A percentile compares a stretch with the other conserved stretches of the same genome.
These are phyloP conservation scores for Hoplodrina blanda DNA, from an alignment of 2,888 invertebrate species.

Conservation along the genomic window DNA sequence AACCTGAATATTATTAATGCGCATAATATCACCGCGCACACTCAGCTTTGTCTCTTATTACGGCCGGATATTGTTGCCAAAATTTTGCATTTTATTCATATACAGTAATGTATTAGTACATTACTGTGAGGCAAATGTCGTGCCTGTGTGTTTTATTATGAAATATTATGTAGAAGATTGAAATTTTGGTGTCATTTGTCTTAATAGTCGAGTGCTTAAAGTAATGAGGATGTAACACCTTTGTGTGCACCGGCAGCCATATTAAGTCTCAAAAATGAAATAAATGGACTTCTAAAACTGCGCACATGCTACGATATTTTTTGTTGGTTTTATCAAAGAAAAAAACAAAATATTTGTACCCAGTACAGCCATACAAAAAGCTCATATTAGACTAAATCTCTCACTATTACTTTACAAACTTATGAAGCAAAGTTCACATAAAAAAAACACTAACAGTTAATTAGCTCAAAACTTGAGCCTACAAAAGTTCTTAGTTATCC, in stretches of 20 bases:
- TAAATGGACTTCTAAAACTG: background rate
- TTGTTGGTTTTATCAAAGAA: background rate
- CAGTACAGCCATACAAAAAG: background rate
- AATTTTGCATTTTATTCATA: conserved; percentile 73
- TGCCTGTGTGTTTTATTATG: conserved; percentile 36
- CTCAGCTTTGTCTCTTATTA: conserved; percentile 71
- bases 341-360: background rate
- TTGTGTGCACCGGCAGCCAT: background rate
- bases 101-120: conserved; percentile 61
- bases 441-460: conserved; percentile 36
- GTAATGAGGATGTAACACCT: conserved; percentile 1
- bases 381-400: background rate
- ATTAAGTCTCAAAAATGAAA: background rate
- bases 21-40: conserved; percentile 70
- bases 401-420: background rate
- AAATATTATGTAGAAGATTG: conserved; percentile 17
- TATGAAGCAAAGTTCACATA: conserved; percentile 24
- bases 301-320: background rate
- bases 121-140: conserved; percentile 44
- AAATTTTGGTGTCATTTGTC: conserved; percentile 13
- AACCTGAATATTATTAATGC: conserved; percentile 72
- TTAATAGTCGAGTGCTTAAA: conserved; percentile 16
- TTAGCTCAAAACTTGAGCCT: conserved; percentile 43
- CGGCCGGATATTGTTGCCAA: conserved; percentile 73
- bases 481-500: conserved; percentile 44